Evolutionary conservation across 2,797 vertebrate genomes (phyloP).

Genomic region (Zenarchopterus dispar): DNA sequence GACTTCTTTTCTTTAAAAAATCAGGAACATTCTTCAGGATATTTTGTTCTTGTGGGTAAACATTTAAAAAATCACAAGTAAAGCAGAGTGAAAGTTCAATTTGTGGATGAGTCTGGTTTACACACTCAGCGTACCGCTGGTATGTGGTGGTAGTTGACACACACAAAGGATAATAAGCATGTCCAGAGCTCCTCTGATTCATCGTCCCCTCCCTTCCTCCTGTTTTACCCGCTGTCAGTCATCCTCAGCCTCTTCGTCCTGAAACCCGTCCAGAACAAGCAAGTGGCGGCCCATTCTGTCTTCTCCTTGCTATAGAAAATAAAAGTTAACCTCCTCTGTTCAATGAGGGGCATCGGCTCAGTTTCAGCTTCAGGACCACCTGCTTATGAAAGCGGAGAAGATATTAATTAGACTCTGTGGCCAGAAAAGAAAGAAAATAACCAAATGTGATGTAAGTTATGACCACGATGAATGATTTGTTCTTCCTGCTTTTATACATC

Average conservation of each 20-base stretch:
- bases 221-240: conserved; percentile 44
- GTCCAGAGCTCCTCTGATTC: conserved; percentile 42
- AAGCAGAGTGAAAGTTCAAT: neutral
- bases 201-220: conserved; percentile 43
- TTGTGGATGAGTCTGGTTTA: conserved; percentile 9
- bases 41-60: no score
- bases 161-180: conserved; percentile 45
- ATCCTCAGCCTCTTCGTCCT: conserved; percentile 26
- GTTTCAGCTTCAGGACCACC: conserved; percentile 13
- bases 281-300: neutral
- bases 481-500: neutral
- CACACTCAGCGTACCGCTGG: conserved; percentile 38
- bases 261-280: conserved; percentile 46
- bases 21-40: no score
- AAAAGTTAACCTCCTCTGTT: conserved; percentile 3
- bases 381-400: conserved; percentile 8
- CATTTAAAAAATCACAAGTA: neutral
- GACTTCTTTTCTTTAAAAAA: no score
- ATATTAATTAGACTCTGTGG: neutral
- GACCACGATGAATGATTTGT: neutral
- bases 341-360: neutral
- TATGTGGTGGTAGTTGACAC: conserved; percentile 52
- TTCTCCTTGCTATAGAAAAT: neutral
- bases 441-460: conserved; percentile 8
- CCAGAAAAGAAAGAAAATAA: neutral